A percentile compares a stretch with the other conserved stretches of the same genome.
Conservation (phyloP, 1,140 invertebrate genomes). For the Drosophila quadrilineata region DNA sequence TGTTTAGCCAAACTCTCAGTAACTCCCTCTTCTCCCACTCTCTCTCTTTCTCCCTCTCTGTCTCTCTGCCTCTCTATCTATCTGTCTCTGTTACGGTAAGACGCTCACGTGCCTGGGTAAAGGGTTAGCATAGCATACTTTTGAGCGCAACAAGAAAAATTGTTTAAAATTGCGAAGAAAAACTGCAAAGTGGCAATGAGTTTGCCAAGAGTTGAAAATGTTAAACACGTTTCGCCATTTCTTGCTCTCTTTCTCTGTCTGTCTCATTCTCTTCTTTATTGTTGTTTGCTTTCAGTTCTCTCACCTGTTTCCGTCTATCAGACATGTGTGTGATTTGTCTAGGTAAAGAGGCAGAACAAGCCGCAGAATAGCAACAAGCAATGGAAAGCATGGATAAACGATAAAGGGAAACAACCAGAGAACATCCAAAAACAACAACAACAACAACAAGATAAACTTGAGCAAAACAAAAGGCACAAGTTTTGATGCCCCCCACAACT, state of each 20-base stretch:
- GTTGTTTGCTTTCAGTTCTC: no score
- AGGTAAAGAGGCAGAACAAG: conserved; percentile 24
- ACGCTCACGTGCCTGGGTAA: conserved; percentile 28
- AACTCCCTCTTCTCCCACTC: no score
- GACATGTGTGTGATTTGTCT: conserved; percentile 62
- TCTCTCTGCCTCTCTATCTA: background rate
- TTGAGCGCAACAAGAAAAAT: conserved; percentile 70
- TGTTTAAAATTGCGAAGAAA: conserved; percentile 60
- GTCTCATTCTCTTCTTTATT: no score
- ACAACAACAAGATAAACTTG: no score
- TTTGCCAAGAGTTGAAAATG: conserved; percentile 60
- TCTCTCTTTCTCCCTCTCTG: background rate
- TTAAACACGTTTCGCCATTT: conserved; percentile 64
- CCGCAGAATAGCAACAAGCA: conserved; percentile 10
- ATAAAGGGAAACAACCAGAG: conserved; percentile 7
- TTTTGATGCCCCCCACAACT: no score
- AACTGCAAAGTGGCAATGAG: conserved; percentile 20
- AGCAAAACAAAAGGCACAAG: no score
- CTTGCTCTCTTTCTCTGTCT: conserved; percentile 29
- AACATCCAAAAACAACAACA: background rate
- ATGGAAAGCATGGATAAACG: conserved; percentile 24
- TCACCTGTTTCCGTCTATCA: conserved; percentile 26
- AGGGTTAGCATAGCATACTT: conserved; percentile 60
- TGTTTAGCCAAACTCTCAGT: no score
- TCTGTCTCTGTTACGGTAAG: no score